These are phyloP conservation scores for Xyliphius kryptos DNA, from an alignment of 2,113 vertebrate genomes.

Conservation along the genomic window DNA sequence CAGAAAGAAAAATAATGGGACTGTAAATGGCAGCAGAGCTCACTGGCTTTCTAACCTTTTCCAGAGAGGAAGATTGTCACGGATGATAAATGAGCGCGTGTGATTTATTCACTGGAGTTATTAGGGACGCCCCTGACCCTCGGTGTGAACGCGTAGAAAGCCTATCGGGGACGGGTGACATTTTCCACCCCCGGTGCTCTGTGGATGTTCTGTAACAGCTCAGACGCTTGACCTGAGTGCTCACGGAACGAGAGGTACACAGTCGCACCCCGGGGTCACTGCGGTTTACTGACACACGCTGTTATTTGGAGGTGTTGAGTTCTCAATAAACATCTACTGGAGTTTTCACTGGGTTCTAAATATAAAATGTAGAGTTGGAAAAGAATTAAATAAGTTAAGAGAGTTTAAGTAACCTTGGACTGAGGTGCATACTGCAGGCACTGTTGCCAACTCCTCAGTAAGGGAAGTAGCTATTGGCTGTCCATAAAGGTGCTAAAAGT, in stretches of 20 bases:
- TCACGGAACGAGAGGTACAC: constrained; percentile 18
- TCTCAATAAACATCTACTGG: too few species aligned
- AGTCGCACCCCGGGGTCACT: neutral
- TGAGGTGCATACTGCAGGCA: too few species aligned
- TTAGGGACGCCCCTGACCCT: constrained; percentile 25
- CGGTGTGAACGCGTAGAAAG: constrained; percentile 32
- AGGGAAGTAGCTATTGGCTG: too few species aligned
- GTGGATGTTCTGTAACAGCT: constrained; percentile 47
- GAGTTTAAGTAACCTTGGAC: too few species aligned
- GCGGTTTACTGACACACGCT: neutral
- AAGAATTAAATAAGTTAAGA: too few species aligned
- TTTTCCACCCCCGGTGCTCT: constrained; percentile 51
- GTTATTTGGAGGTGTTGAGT: neutral
- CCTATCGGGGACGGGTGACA: constrained; percentile 53
- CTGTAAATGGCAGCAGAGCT: constrained; percentile 19
- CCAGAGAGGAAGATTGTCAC: constrained; percentile 27
- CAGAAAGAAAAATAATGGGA: constrained; percentile 12
- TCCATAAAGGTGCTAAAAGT: too few species aligned
- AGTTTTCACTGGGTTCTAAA: too few species aligned
- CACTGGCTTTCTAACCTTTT: constrained; percentile 20
- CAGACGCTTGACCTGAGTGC: constrained; percentile 35
- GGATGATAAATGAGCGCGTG: constrained; percentile 30
- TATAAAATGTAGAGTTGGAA: too few species aligned
- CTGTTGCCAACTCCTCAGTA: too few species aligned
- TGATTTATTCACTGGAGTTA: constrained; percentile 13